Conservation (phyloP, 2,888 invertebrate species). For the Muscina levida region DNA sequence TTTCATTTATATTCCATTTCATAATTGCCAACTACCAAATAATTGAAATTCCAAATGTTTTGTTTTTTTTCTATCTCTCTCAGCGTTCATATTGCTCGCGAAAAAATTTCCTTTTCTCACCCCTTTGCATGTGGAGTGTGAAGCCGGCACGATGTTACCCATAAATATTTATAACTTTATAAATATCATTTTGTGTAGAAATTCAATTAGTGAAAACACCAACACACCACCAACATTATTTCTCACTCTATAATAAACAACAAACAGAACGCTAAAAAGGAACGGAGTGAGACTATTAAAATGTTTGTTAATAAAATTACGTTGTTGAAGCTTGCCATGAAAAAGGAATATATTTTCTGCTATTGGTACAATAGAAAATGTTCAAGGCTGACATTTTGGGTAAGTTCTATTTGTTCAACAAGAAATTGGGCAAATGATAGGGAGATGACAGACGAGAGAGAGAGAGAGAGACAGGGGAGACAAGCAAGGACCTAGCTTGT, state of each 20-base stretch:
- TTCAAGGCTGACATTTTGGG: neutral
- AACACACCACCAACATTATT: neutral
- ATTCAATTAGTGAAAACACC: conserved; percentile 39
- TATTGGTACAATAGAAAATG: neutral
- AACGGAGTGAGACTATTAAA: conserved; percentile 19
- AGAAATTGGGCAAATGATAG: neutral
- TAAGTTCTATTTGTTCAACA: conserved; percentile 2
- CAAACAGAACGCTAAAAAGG: no score
- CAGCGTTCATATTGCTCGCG: no score
- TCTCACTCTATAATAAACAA: no score
- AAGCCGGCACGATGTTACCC: neutral
- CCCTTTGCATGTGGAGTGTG: no score
- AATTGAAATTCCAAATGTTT: no score
- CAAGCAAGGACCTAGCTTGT: neutral
- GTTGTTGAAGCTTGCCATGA: neutral
- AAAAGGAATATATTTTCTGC: neutral
- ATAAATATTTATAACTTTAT: conserved; percentile 39
- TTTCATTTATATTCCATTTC: no score
- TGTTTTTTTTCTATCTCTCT: no score
- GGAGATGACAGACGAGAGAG: neutral
- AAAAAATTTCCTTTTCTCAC: no score
- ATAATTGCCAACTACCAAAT: no score
- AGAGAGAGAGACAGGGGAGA: neutral
- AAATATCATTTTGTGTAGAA: conserved; percentile 31
- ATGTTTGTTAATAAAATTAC: conserved; percentile 45